Conservation (phyloP, 2,113 vertebrate genomes). For the Crotalus tigris region DNA sequence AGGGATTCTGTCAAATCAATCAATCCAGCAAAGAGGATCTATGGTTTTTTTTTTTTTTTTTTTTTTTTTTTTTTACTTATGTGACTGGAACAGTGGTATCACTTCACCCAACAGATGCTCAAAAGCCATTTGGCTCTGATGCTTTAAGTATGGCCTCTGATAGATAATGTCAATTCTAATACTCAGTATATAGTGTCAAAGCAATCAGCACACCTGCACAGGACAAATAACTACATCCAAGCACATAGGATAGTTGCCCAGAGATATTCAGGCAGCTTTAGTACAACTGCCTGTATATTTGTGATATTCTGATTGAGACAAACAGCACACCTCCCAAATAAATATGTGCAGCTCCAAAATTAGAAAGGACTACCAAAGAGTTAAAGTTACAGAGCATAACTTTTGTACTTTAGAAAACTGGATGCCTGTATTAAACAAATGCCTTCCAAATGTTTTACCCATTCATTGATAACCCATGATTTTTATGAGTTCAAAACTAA, state of each 20-base stretch:
- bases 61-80: not conserved
- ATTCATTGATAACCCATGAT: too few species aligned
- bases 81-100: not conserved
- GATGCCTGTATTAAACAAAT: not conserved
- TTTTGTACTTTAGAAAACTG: not conserved
- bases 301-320: not conserved
- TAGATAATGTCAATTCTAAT: not conserved
- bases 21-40: not conserved
- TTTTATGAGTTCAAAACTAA: not conserved
- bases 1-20: not conserved
- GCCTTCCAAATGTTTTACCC: too few species aligned
- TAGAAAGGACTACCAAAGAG: not conserved
- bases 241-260: not conserved
- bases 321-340: not conserved
- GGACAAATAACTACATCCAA: not conserved
- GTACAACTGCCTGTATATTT: not conserved
- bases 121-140: not conserved
- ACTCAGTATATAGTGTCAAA: not conserved
- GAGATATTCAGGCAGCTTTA: not conserved
- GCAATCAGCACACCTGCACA: not conserved
- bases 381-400: not conserved
- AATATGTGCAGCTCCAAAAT: not conserved
- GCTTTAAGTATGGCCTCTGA: not conserved
- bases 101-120: not conserved
- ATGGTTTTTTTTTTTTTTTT: too few species aligned